These are phyloP conservation scores for Borostomias antarcticus DNA, from an alignment of 2,797 vertebrate genomes.

Conservation along the genomic window DNA sequence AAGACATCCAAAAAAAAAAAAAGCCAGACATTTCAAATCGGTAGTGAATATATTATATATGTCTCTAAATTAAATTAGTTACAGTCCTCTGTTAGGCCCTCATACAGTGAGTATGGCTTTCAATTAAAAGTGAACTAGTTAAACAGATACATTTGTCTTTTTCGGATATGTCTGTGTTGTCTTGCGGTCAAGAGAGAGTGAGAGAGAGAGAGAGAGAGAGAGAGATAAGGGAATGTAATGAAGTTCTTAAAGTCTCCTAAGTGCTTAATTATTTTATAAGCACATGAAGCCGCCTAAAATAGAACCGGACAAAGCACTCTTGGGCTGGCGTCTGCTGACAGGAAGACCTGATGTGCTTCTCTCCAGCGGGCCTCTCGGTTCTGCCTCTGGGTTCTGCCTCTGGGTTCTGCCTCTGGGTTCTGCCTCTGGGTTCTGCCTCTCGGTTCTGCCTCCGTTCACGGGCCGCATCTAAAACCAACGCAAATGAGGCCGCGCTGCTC, in stretches of 20 bases:
- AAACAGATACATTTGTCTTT: slow-evolving; percentile 38
- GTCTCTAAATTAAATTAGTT: slow-evolving; percentile 46
- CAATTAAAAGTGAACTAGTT: slow-evolving; percentile 36
- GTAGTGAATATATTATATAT: slow-evolving; percentile 12
- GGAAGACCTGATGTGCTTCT: slow-evolving; percentile 15
- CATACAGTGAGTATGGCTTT: slow-evolving; percentile 28
- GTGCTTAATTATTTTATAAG: slow-evolving; percentile 74
- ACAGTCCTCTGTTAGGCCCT: slow-evolving; percentile 44
- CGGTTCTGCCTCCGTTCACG: not conserved
- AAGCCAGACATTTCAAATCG: slow-evolving; percentile 37
- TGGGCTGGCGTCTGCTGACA: slow-evolving; percentile 53
- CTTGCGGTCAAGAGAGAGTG: slow-evolving; percentile 51
- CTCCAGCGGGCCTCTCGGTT: not conserved
- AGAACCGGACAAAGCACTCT: slow-evolving; percentile 50
- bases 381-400: too few relatives aligned
- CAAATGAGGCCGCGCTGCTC: not conserved
- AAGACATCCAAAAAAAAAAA: slow-evolving; percentile 24
- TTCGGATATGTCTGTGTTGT: slow-evolving; percentile 40
- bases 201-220: slow-evolving; percentile 25
- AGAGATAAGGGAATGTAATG: slow-evolving; percentile 52
- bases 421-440: too few relatives aligned
- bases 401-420: too few relatives aligned
- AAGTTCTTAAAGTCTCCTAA: slow-evolving; percentile 58
- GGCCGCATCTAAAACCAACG: not conserved
- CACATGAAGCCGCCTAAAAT: slow-evolving; percentile 68